A percentile compares a stretch with the other conserved stretches of the same genome.
Evolutionary conservation across 1,140 invertebrate species (phyloP).

Genomic region (Ceratina calcarata): DNA sequence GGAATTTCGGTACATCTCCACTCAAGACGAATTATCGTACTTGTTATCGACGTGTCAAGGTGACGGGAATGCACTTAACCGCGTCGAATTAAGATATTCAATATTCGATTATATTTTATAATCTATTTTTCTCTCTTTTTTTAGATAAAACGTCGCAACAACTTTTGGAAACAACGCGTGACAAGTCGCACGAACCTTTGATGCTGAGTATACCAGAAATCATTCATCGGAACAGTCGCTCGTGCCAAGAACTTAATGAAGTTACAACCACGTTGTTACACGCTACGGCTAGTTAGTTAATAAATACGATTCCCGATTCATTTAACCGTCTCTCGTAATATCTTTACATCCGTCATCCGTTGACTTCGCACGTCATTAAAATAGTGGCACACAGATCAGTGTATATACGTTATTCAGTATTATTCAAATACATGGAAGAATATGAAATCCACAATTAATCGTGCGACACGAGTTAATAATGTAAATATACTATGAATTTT

Average conservation of each 20-base stretch:
- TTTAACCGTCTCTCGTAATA: no score
- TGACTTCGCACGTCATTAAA: not conserved
- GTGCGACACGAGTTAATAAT: not conserved
- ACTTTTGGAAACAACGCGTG: constrained; percentile 61
- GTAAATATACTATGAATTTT: constrained; percentile 27
- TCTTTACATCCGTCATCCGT: no score
- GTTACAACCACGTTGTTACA: constrained; percentile 76
- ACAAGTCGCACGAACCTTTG: constrained; percentile 65
- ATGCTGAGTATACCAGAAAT: constrained; percentile 68
- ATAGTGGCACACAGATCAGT: not conserved
- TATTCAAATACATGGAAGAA: not conserved
- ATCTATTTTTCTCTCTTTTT: constrained; percentile 28
- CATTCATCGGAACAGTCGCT: constrained; percentile 70
- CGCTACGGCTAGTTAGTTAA: constrained; percentile 72
- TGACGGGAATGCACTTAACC: constrained; percentile 10
- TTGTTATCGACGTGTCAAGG: constrained; percentile 76
- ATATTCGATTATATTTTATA: not conserved
- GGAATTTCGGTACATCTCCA: constrained; percentile 82
- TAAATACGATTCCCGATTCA: not conserved
- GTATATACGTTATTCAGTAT: constrained; percentile 1
- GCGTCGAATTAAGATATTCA: not conserved
- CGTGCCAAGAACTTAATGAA: constrained; percentile 74
- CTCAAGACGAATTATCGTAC: constrained; percentile 81
- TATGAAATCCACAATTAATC: not conserved
- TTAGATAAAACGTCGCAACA: constrained; percentile 70